Evolutionary conservation across 2,113 vertebrate genomes (phyloP).

Genomic region (Cinclus mexicanus): DNA sequence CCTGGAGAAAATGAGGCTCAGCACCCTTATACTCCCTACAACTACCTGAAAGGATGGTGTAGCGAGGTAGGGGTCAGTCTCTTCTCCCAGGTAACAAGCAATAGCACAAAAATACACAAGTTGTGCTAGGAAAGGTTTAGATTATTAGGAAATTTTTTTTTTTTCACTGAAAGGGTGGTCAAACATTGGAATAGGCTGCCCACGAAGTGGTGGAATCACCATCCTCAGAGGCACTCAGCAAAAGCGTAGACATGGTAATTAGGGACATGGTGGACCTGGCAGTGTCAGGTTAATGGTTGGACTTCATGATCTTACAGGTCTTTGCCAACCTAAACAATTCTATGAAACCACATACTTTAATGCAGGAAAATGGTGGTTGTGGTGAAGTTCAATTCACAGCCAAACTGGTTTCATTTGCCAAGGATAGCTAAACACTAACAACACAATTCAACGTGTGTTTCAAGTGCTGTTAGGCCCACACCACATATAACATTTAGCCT

Average conservation of each 20-base stretch:
- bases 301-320: not conserved
- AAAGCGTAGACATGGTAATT: not conserved
- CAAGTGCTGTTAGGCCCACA: constrained; percentile 19
- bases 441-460: not conserved
- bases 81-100: not conserved
- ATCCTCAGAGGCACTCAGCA: not conserved
- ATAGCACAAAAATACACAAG: not conserved
- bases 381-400: constrained; percentile 9
- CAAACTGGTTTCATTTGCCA: not conserved
- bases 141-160: not conserved
- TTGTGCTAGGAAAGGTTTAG: not conserved
- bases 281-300: not conserved
- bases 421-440: not conserved
- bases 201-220: not conserved
- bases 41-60: not conserved
- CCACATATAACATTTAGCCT: not conserved
- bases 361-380: constrained; percentile 2
- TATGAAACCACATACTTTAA: not conserved
- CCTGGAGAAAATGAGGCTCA: not conserved
- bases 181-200: not conserved
- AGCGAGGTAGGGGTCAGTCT: not conserved
- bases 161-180: not conserved
- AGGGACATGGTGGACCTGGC: not conserved
- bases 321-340: not conserved
- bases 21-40: not conserved